Percentiles rank a stretch among this genome's conserved stretches.
Conservation (phyloP, 2,888 invertebrate genomes). For the Perdita meconis region DNA sequence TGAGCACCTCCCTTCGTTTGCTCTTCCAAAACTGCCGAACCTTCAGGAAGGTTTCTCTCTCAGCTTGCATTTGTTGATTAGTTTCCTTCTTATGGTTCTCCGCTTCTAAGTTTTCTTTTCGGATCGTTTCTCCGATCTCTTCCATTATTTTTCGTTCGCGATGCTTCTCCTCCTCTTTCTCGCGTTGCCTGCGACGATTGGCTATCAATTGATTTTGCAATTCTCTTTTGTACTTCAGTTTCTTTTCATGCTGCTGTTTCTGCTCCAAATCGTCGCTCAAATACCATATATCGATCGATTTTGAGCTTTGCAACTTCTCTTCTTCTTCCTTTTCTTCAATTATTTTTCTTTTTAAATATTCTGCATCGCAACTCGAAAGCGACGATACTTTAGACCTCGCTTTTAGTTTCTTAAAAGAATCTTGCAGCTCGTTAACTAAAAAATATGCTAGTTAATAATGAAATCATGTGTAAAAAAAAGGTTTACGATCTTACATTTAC, state of each 20-base stretch:
- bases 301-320: not conserved
- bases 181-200: conserved; percentile 61
- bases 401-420: conserved; percentile 6
- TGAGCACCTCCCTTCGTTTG: conserved; percentile 56
- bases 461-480: not conserved
- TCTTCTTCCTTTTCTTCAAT: conserved; percentile 4
- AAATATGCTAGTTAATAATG: not conserved
- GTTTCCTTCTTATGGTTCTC: conserved; percentile 47
- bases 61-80: conserved; percentile 46
- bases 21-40: conserved; percentile 63
- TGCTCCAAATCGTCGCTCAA: not conserved
- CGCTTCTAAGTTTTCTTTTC: conserved; percentile 47
- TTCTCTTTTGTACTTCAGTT: conserved; percentile 31
- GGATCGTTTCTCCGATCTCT: conserved; percentile 45
- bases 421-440: conserved; percentile 34
- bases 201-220: conserved; percentile 68
- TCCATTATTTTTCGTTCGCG: conserved; percentile 69
- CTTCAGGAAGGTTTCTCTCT: conserved; percentile 61
- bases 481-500: conserved; percentile 33
- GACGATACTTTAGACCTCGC: not conserved
- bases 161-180: conserved; percentile 63
- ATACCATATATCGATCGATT: conserved; percentile 11
- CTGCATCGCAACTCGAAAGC: not conserved
- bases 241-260: conserved; percentile 26
- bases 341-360: conserved; percentile 3